These are phyloP conservation scores for Oryzias celebensis DNA, from an alignment of 2,113 vertebrate species.

Conservation along the genomic window DNA sequence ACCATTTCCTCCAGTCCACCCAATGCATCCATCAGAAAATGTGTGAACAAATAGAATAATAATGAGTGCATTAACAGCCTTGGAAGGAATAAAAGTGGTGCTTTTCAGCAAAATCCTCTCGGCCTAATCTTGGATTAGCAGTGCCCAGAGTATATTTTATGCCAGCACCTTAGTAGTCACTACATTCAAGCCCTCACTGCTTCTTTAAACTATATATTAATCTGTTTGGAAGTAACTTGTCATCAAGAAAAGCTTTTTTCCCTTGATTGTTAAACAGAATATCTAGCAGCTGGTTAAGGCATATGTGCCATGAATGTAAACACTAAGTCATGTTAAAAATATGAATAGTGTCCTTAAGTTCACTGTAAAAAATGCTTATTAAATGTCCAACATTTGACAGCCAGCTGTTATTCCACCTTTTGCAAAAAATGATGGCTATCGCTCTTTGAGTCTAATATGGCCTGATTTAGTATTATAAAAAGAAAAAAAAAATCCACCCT, in stretches of 20 bases:
- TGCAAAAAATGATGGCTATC: neutral
- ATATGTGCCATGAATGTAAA: neutral
- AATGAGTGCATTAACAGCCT: neutral
- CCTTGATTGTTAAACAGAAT: neutral
- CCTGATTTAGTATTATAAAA: neutral
- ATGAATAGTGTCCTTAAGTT: neutral
- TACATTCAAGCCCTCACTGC: neutral
- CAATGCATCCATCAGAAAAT: neutral
- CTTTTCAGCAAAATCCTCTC: neutral
- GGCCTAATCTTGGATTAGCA: neutral
- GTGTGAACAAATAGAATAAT: neutral
- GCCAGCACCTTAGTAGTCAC: neutral
- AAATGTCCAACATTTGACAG: neutral
- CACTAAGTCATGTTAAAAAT: neutral
- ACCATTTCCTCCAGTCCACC: too few relatives aligned
- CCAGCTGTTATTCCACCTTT: neutral
- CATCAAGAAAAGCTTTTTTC: neutral
- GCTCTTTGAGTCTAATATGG: neutral
- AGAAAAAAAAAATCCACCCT: too few relatives aligned
- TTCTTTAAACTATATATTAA: neutral
- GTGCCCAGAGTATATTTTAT: neutral
- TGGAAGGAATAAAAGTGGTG: neutral
- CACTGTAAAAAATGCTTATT: neutral
- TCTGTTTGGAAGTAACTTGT: neutral
- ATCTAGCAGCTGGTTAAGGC: neutral